phyloP scores from a whole-genome alignment of 2,888 invertebrate genomes.

The Hirtodrosophila duncani region DNA sequence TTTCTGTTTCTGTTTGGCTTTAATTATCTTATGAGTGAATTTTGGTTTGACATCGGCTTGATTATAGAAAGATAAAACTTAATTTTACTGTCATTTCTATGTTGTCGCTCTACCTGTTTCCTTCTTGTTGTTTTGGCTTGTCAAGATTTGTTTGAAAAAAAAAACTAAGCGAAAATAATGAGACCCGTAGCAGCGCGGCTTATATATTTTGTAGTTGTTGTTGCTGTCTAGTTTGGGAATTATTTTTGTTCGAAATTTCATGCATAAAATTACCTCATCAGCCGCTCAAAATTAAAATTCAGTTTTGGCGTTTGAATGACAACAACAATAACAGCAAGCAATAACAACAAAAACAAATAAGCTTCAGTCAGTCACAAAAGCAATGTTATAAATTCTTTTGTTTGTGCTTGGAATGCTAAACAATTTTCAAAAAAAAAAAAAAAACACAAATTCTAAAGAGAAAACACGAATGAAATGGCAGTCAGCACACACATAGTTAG shows the following conservation, averaged over 20 bases:
- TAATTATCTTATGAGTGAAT: not conserved
- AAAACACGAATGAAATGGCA: constrained; percentile 39
- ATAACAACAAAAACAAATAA: constrained; percentile 27
- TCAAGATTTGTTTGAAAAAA: constrained; percentile 1
- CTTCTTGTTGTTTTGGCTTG: not conserved
- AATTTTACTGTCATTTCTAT: constrained; percentile 43
- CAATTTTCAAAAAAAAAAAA: constrained; percentile 43
- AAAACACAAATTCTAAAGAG: constrained; percentile 37
- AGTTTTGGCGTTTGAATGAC: constrained; percentile 41
- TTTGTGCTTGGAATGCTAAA: constrained; percentile 62
- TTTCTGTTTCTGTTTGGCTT: not conserved
- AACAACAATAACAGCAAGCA: too few relatives aligned
- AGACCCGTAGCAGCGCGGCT: constrained; percentile 31
- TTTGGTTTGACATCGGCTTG: constrained; percentile 24
- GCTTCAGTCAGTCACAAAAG: constrained; percentile 31
- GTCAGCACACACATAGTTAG: too few relatives aligned
- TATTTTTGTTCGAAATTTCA: constrained; percentile 39
- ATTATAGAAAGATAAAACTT: constrained; percentile 29
- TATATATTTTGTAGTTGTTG: not conserved
- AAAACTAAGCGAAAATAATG: constrained; percentile 36
- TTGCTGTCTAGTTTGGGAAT: constrained; percentile 33
- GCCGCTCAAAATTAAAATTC: constrained; percentile 60
- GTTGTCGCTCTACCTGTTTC: not conserved
- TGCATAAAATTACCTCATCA: constrained; percentile 72
- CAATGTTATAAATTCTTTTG: constrained; percentile 69